Percentiles rank a stretch among this genome's conserved stretches.
Evolutionary conservation across 2,888 invertebrate species (phyloP).

Genomic region (Sycophila texana): DNA sequence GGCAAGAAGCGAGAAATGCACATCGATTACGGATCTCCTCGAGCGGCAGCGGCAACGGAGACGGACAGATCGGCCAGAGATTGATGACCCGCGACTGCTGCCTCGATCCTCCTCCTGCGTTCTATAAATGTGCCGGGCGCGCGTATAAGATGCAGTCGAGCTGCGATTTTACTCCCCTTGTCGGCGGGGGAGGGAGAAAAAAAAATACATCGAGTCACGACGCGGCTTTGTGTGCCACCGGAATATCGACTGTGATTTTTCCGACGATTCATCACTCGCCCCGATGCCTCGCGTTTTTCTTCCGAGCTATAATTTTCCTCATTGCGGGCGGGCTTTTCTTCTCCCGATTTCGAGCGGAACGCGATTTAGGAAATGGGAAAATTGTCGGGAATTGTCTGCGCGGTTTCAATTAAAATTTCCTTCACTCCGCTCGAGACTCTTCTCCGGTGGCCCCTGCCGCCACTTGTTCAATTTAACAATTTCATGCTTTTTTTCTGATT

Average conservation of each 20-base stretch:
- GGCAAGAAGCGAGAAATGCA: constrained; percentile 36
- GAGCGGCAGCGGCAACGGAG: background rate
- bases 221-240: background rate
- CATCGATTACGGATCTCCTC: constrained; percentile 48
- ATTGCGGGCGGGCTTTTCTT: constrained; percentile 16
- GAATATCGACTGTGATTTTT: constrained; percentile 30
- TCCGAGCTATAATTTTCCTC: constrained; percentile 30
- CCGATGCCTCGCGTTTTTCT: constrained; percentile 13
- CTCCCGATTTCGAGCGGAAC: background rate
- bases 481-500: background rate
- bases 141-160: background rate
- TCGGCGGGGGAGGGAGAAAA: background rate
- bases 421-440: background rate
- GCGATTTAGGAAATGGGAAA: background rate
- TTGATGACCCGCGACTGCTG: constrained; percentile 52
- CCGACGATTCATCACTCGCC: constrained; percentile 43
- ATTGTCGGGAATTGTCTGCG: background rate
- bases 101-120: constrained; percentile 14
- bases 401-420: constrained; percentile 40
- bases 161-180: background rate
- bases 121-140: constrained; percentile 47
- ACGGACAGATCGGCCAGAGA: constrained; percentile 40
- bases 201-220: constrained; percentile 14
- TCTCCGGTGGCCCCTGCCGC: background rate
- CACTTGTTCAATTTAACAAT: constrained; percentile 3